These are phyloP conservation scores for Boulengeromyrus knoepffleri DNA, from an alignment of 2,113 vertebrate genomes.

Conservation along the genomic window DNA sequence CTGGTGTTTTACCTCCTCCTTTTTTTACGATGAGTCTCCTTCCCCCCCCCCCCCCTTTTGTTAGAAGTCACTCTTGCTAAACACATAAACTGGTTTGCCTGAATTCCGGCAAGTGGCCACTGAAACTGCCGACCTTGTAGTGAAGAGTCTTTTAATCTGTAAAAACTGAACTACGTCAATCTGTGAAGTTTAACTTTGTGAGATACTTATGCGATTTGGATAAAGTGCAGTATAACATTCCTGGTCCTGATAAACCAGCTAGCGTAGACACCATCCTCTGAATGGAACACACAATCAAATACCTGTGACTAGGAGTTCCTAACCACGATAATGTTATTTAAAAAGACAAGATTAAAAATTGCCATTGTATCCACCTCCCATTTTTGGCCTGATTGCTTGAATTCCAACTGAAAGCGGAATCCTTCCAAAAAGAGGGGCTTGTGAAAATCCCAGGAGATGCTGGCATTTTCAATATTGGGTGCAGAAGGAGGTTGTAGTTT, in stretches of 20 bases:
- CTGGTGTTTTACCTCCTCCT: not conserved
- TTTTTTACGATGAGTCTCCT: not conserved
- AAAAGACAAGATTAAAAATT: not conserved
- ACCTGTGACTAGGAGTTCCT: not conserved
- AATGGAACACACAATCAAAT: not conserved
- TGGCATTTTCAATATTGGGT: conserved; percentile 24
- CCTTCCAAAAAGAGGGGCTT: rapidly evolving
- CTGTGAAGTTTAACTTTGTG: not conserved
- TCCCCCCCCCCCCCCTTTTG: not conserved
- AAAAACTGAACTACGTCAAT: not conserved
- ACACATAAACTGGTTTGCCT: not conserved
- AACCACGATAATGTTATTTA: not conserved
- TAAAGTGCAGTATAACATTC: not conserved
- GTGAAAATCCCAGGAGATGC: conserved; percentile 39
- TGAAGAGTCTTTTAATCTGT: not conserved
- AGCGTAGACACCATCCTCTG: not conserved
- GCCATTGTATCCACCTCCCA: not conserved
- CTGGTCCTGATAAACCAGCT: not conserved
- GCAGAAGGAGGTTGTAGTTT: conserved; percentile 46
- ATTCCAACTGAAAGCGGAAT: not conserved
- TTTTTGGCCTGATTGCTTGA: not conserved
- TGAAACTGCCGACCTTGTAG: not conserved
- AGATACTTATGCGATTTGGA: not conserved
- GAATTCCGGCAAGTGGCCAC: not conserved
- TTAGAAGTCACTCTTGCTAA: not conserved